Percentiles rank a stretch among this genome's conserved stretches.
Evolutionary conservation across 2,888 invertebrate genomes (phyloP).

Genomic region (Eulithis prunata): DNA sequence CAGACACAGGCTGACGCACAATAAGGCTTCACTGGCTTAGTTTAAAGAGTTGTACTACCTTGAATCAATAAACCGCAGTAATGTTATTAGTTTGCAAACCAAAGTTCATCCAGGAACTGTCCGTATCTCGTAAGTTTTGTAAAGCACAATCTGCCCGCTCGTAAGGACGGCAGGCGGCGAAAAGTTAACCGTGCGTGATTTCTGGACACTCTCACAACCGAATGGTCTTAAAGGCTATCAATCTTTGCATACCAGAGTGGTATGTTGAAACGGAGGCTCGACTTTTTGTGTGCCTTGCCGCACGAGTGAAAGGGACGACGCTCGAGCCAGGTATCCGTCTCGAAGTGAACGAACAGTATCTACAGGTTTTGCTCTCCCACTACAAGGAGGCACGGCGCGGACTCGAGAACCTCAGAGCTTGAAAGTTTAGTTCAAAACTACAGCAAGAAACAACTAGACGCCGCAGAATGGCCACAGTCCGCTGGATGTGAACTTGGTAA

Average conservation of each 20-base stretch:
- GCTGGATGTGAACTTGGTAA: constrained; percentile 32
- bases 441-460: constrained; percentile 66
- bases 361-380: constrained; percentile 85
- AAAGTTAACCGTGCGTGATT: constrained; percentile 83
- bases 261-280: constrained; percentile 73
- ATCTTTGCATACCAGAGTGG: constrained; percentile 84
- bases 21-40: constrained; percentile 70
- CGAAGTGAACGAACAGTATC: constrained; percentile 78
- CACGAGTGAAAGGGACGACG: constrained; percentile 76
- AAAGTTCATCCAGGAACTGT: constrained; percentile 58
- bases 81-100: constrained; percentile 66
- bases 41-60: constrained; percentile 55
- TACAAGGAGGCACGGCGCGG: constrained; percentile 79
- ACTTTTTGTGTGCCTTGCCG: constrained; percentile 51
- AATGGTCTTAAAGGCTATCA: constrained; percentile 84
- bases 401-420: constrained; percentile 70
- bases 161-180: constrained; percentile 82
- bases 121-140: constrained; percentile 59
- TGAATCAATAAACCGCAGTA: constrained; percentile 67
- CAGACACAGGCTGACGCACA: constrained; percentile 54
- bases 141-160: constrained; percentile 66
- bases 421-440: constrained; percentile 75
- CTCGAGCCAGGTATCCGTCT: constrained; percentile 73
- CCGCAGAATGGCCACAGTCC: constrained; percentile 47
- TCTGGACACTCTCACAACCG: constrained; percentile 81